A percentile compares a stretch with the other conserved stretches of the same genome.
Conservation (phyloP, 2,113 vertebrate genomes). For the Myanophis thanlyinensis region DNA sequence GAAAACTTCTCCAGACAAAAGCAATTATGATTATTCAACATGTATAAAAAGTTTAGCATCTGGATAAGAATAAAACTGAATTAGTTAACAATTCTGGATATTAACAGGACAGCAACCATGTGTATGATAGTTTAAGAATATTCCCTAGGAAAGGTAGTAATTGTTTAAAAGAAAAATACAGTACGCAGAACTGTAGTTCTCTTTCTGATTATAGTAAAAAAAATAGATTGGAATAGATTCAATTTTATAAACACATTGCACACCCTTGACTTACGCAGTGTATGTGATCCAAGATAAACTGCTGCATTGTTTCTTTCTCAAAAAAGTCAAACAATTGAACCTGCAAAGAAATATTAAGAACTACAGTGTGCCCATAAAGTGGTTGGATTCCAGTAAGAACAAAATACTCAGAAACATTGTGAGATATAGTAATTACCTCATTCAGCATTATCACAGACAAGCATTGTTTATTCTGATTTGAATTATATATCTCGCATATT, state of each 20-base stretch:
- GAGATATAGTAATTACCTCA: neutral
- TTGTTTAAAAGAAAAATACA: neutral
- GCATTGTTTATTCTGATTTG: neutral
- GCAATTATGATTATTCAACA: neutral
- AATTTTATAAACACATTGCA: conserved; percentile 5
- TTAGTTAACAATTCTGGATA: neutral
- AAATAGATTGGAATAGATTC: neutral
- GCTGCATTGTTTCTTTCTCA: conserved; percentile 71
- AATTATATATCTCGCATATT: neutral
- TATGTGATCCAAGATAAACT: conserved; percentile 80
- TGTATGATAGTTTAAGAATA: neutral
- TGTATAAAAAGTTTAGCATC: neutral
- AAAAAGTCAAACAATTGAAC: conserved; percentile 81
- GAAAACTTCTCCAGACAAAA: neutral
- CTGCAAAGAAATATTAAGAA: conserved; percentile 56
- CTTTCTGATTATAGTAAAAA: neutral
- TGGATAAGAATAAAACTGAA: neutral
- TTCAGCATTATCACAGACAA: neutral
- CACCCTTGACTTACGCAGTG: conserved; percentile 73
- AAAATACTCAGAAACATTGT: neutral
- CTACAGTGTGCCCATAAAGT: neutral
- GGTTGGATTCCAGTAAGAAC: neutral
- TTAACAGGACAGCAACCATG: neutral
- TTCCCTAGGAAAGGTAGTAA: neutral
- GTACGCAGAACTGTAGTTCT: neutral